A percentile compares a stretch with the other conserved stretches of the same genome.
These are phyloP conservation scores for Lutjanus campechanus DNA, from an alignment of 2,797 vertebrate species.

Conservation along the genomic window DNA sequence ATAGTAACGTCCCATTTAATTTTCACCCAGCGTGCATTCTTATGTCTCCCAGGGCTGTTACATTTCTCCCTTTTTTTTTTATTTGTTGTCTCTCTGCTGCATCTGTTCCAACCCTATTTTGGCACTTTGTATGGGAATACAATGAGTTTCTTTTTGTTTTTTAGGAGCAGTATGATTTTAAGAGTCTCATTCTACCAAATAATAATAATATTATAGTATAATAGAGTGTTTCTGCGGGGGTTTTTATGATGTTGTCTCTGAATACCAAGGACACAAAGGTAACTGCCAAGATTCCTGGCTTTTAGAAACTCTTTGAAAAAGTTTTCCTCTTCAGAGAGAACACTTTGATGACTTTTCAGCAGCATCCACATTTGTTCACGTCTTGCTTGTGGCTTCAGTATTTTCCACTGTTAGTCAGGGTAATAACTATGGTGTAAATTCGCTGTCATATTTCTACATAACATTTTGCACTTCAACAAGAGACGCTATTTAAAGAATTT, in stretches of 20 bases:
- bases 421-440: not conserved
- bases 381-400: no score
- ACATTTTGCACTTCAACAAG: not conserved
- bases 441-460: not conserved
- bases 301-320: not conserved
- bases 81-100: not conserved
- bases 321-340: not conserved
- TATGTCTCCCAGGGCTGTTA: not conserved
- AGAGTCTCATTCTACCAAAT: conserved; percentile 1
- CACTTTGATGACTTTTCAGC: not conserved
- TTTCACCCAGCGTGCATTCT: conserved; percentile 24
- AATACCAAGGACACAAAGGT: not conserved
- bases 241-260: conserved; percentile 4
- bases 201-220: not conserved
- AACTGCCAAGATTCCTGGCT: not conserved
- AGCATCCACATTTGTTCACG: not conserved
- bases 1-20: conserved; percentile 36
- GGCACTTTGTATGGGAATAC: not conserved
- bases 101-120: not conserved
- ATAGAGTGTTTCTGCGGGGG: conserved; percentile 8
- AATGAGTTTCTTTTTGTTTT: not conserved
- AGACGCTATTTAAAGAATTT: not conserved
- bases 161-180: not conserved
- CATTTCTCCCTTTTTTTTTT: not conserved
- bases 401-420: not conserved